Evolutionary conservation across 2,888 invertebrate species (phyloP).

Genomic region (Pterostichus madidus): DNA sequence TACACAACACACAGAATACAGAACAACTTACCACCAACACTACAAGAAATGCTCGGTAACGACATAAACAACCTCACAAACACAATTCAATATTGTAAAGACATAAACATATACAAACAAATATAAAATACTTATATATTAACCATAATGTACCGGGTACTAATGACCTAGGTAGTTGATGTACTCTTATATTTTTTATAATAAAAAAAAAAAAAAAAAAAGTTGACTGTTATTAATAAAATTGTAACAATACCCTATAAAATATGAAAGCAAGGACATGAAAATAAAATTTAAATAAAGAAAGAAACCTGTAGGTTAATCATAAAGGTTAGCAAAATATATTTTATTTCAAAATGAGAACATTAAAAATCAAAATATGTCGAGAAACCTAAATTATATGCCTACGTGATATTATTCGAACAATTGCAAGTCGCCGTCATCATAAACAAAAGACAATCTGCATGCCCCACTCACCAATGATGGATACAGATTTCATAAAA

Average conservation of each 20-base stretch:
- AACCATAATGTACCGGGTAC: too few relatives aligned
- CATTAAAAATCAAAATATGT: constrained; percentile 38
- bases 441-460: constrained; percentile 43
- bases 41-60: too few relatives aligned
- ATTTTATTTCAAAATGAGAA: constrained; percentile 10
- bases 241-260: neutral
- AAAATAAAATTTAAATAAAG: constrained; percentile 1
- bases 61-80: too few relatives aligned
- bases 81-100: too few relatives aligned
- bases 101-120: too few relatives aligned
- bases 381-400: constrained; percentile 23
- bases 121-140: too few relatives aligned
- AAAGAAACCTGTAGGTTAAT: constrained; percentile 42
- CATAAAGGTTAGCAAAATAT: constrained; percentile 17
- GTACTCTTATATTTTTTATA: too few relatives aligned
- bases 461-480: constrained; percentile 32
- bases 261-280: constrained; percentile 27
- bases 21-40: too few relatives aligned
- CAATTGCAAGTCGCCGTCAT: constrained; percentile 22
- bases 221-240: neutral
- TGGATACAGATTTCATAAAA: neutral
- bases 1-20: too few relatives aligned
- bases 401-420: constrained; percentile 39
- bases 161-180: too few relatives aligned
- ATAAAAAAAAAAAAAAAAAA: too few relatives aligned